phyloP scores from a whole-genome alignment of 2,888 invertebrate genomes.

The Calliphora vomitoria region DNA sequence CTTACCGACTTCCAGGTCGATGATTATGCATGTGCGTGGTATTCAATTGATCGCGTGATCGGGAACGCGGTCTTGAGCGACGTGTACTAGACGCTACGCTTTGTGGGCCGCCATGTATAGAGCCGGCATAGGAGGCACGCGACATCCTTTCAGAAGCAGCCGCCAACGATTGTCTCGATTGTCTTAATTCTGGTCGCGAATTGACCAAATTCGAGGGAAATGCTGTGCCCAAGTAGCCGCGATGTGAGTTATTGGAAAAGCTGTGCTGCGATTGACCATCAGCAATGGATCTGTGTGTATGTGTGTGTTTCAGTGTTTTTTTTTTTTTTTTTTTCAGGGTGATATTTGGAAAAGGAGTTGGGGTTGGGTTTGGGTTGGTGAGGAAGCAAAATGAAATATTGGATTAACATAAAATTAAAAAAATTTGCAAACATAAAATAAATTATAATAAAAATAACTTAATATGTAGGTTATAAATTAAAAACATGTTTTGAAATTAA shows the following conservation, averaged over 20 bases:
- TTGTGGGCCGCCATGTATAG: slow-evolving; percentile 86
- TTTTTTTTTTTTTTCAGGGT: slow-evolving; percentile 29
- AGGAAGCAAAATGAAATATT: slow-evolving; percentile 61
- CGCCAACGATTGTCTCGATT: slow-evolving; percentile 93
- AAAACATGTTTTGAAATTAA: slow-evolving; percentile 38
- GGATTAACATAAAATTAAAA: slow-evolving; percentile 46
- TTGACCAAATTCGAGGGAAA: slow-evolving; percentile 91
- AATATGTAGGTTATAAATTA: slow-evolving; percentile 48
- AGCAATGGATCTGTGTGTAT: slow-evolving; percentile 89
- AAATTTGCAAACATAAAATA: slow-evolving; percentile 33
- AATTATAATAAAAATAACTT: slow-evolving; percentile 17
- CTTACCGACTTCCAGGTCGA: slow-evolving; percentile 91
- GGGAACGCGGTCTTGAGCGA: slow-evolving; percentile 90
- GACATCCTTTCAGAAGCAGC: slow-evolving; percentile 93
- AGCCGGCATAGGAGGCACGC: slow-evolving; percentile 89
- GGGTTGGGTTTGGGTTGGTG: slow-evolving; percentile 13
- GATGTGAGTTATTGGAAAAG: slow-evolving; percentile 92
- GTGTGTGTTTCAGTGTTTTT: slow-evolving; percentile 30
- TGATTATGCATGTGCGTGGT: slow-evolving; percentile 85
- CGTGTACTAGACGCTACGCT: slow-evolving; percentile 87
- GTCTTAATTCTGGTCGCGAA: slow-evolving; percentile 92
- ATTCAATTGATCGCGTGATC: slow-evolving; percentile 89
- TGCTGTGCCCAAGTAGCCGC: slow-evolving; percentile 88
- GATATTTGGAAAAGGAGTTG: slow-evolving; percentile 29
- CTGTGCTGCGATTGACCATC: slow-evolving; percentile 96